Conservation (phyloP, 92 coral and sea anemone species). For the Phenganax subtilis region DNA sequence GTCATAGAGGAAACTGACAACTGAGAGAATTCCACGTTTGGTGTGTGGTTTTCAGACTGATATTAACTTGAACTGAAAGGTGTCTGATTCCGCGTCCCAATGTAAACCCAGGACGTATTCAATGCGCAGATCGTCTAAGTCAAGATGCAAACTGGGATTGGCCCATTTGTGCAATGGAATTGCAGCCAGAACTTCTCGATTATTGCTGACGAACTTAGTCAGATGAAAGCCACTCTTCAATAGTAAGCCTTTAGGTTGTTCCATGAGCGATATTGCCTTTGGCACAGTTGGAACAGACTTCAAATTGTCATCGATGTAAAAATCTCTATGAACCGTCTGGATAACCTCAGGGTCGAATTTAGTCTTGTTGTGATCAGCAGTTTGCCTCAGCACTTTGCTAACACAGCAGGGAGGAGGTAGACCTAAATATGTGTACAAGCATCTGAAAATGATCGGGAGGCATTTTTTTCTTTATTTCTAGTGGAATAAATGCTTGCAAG, state of each 20-base stretch:
- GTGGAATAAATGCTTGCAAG: slow-evolving; percentile 55
- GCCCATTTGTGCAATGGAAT: slow-evolving; percentile 45
- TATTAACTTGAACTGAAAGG: slow-evolving; percentile 44
- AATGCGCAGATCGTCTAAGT: slow-evolving; percentile 53
- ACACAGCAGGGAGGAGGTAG: slow-evolving; percentile 51
- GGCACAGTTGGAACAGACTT: slow-evolving; percentile 42
- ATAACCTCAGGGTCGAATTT: slow-evolving; percentile 18
- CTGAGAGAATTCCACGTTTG: slow-evolving; percentile 52
- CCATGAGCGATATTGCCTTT: slow-evolving; percentile 38
- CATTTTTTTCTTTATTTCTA: slow-evolving; percentile 44
- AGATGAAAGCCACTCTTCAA: slow-evolving; percentile 60
- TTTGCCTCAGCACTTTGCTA: slow-evolving; percentile 40
- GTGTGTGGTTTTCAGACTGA: slow-evolving; percentile 40
- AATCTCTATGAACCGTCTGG: slow-evolving; percentile 36
- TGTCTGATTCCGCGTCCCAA: slow-evolving; percentile 57
- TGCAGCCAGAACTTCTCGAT: slow-evolving; percentile 43
- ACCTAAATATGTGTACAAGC: slow-evolving; percentile 42
- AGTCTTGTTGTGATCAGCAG: slow-evolving; percentile 40
- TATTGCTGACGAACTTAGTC: slow-evolving; percentile 57
- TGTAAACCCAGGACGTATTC: slow-evolving; percentile 17
- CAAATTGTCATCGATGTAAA: slow-evolving; percentile 56
- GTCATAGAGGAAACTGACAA: slow-evolving; percentile 50
- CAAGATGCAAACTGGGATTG: slow-evolving; percentile 46
- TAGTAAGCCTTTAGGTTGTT: slow-evolving; percentile 35
- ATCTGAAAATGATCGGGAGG: slow-evolving; percentile 46